These are phyloP conservation scores for Aurelia coerulea DNA, from an alignment of 30 jellyfish, hydroid and myxozoan genomes.

Conservation along the genomic window DNA sequence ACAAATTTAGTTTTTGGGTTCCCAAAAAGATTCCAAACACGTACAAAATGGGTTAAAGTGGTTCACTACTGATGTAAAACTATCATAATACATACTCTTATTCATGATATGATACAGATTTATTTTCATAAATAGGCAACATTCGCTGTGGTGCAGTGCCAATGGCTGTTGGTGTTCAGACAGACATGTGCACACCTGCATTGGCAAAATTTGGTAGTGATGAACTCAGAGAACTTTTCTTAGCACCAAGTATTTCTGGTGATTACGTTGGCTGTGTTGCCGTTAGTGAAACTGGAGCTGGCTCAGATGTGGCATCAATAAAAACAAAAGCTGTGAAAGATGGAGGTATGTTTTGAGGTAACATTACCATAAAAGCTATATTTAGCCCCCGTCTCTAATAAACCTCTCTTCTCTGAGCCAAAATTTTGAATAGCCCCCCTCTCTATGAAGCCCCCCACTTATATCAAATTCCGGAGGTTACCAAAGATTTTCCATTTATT, in stretches of 20 bases:
- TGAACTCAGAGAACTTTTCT: slow-evolving; percentile 81
- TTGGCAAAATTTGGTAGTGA: slow-evolving; percentile 96
- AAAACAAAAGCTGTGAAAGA: slow-evolving; percentile 93
- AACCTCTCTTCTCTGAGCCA: no score
- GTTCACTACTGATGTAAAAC: no score
- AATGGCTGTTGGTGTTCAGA: slow-evolving; percentile 98
- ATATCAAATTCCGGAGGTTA: no score
- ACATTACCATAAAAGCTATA: neutral
- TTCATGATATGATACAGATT: no score
- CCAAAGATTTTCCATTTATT: neutral
- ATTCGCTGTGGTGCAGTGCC: slow-evolving; percentile 91
- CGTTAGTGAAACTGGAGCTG: slow-evolving; percentile 97
- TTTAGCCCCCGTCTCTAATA: no score
- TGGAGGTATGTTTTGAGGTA: slow-evolving; percentile 79
- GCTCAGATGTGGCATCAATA: slow-evolving; percentile 95
- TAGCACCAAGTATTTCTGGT: slow-evolving; percentile 98
- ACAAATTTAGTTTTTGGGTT: no score
- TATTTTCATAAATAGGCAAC: slow-evolving; percentile 44
- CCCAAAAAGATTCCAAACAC: no score
- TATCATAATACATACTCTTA: no score
- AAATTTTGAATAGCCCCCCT: no score
- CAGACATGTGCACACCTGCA: slow-evolving; percentile 99
- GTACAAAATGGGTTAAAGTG: no score
- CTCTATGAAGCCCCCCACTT: no score
- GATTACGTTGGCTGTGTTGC: slow-evolving; percentile 98